These are phyloP conservation scores for Semibalanus balanoides DNA, from an alignment of 1,140 invertebrate genomes.

Conservation along the genomic window DNA sequence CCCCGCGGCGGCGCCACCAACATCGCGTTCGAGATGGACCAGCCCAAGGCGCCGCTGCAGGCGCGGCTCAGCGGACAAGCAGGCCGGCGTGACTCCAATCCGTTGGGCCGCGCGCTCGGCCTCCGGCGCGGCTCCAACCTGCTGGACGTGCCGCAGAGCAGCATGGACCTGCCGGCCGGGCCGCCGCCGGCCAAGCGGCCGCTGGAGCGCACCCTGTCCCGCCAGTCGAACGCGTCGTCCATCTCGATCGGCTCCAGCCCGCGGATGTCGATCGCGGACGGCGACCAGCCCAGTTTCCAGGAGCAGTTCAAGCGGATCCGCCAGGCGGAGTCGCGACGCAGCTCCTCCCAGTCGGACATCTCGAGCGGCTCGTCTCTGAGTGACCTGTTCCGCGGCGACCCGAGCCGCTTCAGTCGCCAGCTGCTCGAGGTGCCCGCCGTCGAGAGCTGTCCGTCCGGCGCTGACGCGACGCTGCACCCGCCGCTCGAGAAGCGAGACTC, in stretches of 20 bases:
- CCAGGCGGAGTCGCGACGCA: not conserved
- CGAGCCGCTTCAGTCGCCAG: not conserved
- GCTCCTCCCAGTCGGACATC: not conserved
- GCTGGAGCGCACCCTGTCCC: not conserved
- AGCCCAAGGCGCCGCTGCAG: not conserved
- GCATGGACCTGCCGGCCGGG: not conserved
- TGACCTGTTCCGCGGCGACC: not conserved
- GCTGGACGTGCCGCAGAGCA: not conserved
- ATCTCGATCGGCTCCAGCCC: not conserved
- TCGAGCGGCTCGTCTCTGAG: not conserved
- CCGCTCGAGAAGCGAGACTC: slow-evolving; percentile 3
- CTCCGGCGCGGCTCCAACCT: not conserved
- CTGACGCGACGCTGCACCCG: not conserved
- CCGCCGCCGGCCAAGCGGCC: no score
- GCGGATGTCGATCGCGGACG: not conserved
- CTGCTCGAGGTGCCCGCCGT: not conserved
- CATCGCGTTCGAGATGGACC: slow-evolving; percentile 30
- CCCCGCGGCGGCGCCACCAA: slow-evolving; percentile 28
- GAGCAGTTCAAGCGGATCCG: not conserved
- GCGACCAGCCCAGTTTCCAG: not conserved
- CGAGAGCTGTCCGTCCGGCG: not conserved
- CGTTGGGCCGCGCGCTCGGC: not conserved
- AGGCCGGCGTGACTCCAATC: not conserved
- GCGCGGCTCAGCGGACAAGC: no score
- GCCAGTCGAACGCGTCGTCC: not conserved